Conservation (phyloP, 2,888 invertebrate species). For the Sesamia inferens region DNA sequence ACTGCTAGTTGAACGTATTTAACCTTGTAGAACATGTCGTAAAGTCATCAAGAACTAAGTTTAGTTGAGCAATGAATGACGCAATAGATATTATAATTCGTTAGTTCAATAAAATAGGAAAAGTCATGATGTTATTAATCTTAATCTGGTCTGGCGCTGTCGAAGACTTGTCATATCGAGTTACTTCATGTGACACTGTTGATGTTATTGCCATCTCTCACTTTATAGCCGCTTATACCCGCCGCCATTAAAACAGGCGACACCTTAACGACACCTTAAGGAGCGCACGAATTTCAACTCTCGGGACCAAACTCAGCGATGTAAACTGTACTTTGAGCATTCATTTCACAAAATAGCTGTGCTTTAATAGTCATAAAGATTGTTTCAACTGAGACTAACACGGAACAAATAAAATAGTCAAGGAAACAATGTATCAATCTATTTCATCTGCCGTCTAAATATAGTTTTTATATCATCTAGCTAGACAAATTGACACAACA, state of each 20-base stretch:
- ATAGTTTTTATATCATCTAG: constrained; percentile 4
- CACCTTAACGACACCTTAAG: background rate
- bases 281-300: background rate
- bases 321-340: background rate
- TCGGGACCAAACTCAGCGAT: background rate
- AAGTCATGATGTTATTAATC: background rate
- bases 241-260: background rate
- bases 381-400: constrained; percentile 35
- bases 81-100: background rate
- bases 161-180: constrained; percentile 3
- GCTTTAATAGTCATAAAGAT: background rate
- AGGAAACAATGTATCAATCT: constrained; percentile 16
- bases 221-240: background rate
- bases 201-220: background rate
- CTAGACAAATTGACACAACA: constrained; percentile 15
- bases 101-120: background rate
- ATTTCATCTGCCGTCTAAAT: constrained; percentile 14
- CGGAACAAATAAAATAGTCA: constrained; percentile 36
- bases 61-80: constrained; percentile 1
- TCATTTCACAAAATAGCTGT: background rate
- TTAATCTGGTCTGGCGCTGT: background rate
- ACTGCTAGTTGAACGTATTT: background rate
- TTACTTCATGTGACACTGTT: constrained; percentile 24
- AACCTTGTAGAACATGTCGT: background rate
- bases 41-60: background rate